These are phyloP conservation scores for Chrysogorgia sp. DNA, from an alignment of 92 coral and sea anemone genomes.

Conservation along the genomic window DNA sequence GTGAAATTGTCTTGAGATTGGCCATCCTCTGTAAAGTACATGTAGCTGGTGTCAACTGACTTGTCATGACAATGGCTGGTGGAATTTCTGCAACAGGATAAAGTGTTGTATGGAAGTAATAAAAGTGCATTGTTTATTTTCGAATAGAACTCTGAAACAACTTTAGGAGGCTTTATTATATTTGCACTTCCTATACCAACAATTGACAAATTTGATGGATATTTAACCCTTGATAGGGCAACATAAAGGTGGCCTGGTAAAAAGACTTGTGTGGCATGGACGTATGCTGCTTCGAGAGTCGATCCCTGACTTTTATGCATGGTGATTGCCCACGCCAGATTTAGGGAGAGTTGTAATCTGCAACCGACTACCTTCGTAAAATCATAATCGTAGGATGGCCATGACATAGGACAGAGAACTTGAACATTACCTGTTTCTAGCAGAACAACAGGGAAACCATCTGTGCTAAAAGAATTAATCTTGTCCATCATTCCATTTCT, in stretches of 20 bases:
- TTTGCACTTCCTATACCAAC: constrained; percentile 24
- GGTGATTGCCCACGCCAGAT: constrained; percentile 29
- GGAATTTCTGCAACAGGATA: too few species aligned
- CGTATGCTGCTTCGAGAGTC: neutral
- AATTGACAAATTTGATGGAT: constrained; percentile 19
- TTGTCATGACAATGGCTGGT: too few species aligned
- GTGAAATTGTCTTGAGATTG: too few species aligned
- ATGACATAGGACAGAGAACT: neutral
- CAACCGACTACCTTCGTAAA: neutral
- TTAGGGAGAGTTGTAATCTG: constrained; percentile 9
- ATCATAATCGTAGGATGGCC: too few species aligned
- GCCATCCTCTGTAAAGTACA: too few species aligned
- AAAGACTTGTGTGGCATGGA: neutral
- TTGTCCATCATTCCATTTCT: constrained; percentile 41
- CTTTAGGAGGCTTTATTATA: constrained; percentile 1
- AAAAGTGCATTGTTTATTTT: too few species aligned
- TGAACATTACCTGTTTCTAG: neutral
- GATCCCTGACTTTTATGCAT: constrained; percentile 21
- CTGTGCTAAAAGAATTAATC: constrained; percentile 3
- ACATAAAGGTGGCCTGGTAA: constrained; percentile 55
- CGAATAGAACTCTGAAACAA: too few species aligned
- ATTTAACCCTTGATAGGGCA: constrained; percentile 38
- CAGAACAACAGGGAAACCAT: constrained; percentile 12
- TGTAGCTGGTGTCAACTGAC: too few species aligned
- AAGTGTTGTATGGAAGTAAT: too few species aligned